Evolutionary conservation across 2,113 vertebrate species (phyloP), one percentile per base, ranked within the genome.

Genomic region (Petromus typicus): DNA sequence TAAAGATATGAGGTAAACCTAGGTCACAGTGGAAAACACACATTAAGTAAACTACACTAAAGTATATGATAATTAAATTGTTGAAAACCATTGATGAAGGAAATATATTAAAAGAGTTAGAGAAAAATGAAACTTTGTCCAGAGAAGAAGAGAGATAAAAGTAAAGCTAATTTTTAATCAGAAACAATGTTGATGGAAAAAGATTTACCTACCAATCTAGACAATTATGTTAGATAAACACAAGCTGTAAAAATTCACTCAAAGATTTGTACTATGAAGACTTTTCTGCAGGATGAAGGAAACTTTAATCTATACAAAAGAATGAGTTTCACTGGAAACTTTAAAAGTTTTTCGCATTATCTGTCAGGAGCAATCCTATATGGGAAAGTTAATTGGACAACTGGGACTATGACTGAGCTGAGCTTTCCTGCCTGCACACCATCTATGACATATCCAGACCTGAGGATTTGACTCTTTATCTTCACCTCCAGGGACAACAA

Each of bases 281-380:
- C 48, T 80, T 34, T 73, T 84, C 43, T 94, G 64, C 17, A 79
- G 32, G 34, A 23, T 40, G 4, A 85, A 85, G 23, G 18, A 80
- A 59, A 96, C 71, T 95, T 23, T n/a, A 17, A 78, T 90, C 61
- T 95, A 66, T 4, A 43, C 25, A 80, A 63, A 82, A 63, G 27
- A 85, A 59, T 84, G 20, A 80, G 66, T 17, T 80, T 4, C 48
- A 12, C 32, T 57, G 3, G 37, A 71, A 85, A 92, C 6, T 64
- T 16, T 73, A 43, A 85, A 92, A 79, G 25, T 30, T 51, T 37
- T 90, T 73, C 25, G 78, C 45, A 69, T 94, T 78, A 37, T 13
- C 54, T 57, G 48, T 51, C 10, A 10, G 48, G 48, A 51, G 48
- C 48, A 51, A 51, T 51, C 48, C 48, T 51, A 51, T 51, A 7